A percentile compares a stretch with the other conserved stretches of the same genome.
Evolutionary conservation across 1,140 invertebrate species (phyloP).

Genomic region (Macrobrachium nipponense): DNA sequence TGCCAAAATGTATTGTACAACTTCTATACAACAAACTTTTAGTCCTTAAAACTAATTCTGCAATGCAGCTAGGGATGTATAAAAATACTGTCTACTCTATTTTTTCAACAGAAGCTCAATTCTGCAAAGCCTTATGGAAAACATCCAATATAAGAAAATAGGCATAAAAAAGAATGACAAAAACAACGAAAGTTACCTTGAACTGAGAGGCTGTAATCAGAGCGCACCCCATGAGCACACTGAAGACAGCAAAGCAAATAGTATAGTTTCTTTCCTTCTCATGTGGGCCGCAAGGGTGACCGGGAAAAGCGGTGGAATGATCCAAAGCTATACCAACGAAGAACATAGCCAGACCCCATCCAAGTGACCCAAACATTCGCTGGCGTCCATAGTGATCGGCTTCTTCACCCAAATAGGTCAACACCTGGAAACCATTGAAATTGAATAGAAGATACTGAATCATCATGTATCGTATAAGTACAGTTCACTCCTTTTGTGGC

Average conservation of each 20-base stretch:
- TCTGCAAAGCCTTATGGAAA: neutral
- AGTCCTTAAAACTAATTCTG: too few relatives aligned
- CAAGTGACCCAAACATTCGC: slow-evolving; percentile 97
- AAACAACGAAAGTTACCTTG: slow-evolving; percentile 46
- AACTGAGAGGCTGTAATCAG: slow-evolving; percentile 91
- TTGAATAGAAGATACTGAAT: neutral
- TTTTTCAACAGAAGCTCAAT: neutral
- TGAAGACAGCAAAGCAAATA: slow-evolving; percentile 98
- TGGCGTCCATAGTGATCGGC: slow-evolving; percentile 93
- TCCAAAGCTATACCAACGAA: slow-evolving; percentile 98
- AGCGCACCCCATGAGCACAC: slow-evolving; percentile 95
- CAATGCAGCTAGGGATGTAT: too few relatives aligned
- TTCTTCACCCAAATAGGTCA: slow-evolving; percentile 88
- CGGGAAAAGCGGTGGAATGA: slow-evolving; percentile 89
- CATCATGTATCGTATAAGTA: too few relatives aligned
- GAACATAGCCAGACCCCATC: slow-evolving; percentile 99
- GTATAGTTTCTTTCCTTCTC: slow-evolving; percentile 96
- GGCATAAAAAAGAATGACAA: neutral
- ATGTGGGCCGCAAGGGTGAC: slow-evolving; percentile 88
- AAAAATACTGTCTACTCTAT: too few relatives aligned
- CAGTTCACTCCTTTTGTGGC: too few relatives aligned
- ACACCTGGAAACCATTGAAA: slow-evolving; percentile 70
- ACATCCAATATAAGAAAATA: neutral
- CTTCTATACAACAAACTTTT: too few relatives aligned
- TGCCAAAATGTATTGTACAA: neutral